A percentile compares a stretch with the other conserved stretches of the same genome.
Conservation (phyloP, 2,113 vertebrate species). For the Clupea harengus region DNA sequence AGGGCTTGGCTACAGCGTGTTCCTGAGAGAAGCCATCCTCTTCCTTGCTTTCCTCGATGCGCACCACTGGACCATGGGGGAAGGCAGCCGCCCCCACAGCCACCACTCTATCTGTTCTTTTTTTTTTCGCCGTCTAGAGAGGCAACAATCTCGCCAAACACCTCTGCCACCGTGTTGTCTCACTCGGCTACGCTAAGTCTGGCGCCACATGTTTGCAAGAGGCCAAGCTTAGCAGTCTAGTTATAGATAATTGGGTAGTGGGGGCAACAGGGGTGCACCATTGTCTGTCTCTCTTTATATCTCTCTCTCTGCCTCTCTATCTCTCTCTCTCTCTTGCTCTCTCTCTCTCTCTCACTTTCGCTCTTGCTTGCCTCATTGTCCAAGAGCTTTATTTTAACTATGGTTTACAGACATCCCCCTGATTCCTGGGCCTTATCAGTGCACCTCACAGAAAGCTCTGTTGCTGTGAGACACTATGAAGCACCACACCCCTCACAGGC, state of each 20-base stretch:
- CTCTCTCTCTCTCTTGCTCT: too few species aligned
- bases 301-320: not conserved
- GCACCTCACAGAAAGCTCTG: slow-evolving; percentile 13
- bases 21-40: not conserved
- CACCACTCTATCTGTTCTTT: not conserved
- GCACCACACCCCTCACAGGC: slow-evolving; percentile 1
- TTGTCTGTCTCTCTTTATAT: not conserved
- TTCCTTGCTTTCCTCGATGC: not conserved
- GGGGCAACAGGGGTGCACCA: not conserved
- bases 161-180: slow-evolving; percentile 7
- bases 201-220: not conserved
- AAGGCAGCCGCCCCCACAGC: not conserved
- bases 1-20: slow-evolving; percentile 19
- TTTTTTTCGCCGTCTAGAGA: not conserved
- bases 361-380: not conserved
- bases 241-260: not conserved
- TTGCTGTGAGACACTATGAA: not conserved
- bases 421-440: slow-evolving; percentile 25
- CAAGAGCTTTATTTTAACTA: slow-evolving; percentile 12
- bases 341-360: not conserved
- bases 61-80: not conserved
- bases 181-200: not conserved
- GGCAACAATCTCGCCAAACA: not conserved
- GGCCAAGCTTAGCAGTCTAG: not conserved
- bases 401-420: not conserved